Base-by-base conservation (phyloP, 2,113 vertebrate genomes). In the Rhinolophus ferrumequinum region DNA sequence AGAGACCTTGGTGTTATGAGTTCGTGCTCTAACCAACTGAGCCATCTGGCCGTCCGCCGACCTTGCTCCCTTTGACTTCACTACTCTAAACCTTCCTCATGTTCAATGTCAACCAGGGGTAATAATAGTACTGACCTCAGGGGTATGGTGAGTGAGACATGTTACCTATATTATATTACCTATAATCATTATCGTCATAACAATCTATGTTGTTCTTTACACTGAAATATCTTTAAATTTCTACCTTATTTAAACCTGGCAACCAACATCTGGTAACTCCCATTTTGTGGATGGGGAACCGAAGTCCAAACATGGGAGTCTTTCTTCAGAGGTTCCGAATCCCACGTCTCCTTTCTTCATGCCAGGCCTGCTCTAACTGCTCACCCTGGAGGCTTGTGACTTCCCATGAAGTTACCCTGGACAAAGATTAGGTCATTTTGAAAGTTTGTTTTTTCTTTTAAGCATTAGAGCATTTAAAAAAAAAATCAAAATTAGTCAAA, bases 401-500 rank as follows among this genome's bases (percentile, higher is more conserved):
- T 98, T 98, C 98, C 98, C 95, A 98, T 19, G n/a, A 96, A 95
- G 88, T 60, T 96, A 0, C 80, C 93, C 88, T 67, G 77, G 93
- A 97, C 88, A 66, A 73, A 83, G 76, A 97, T 98, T 91, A 98
- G 97, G 75, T 98, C 97, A 98, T 80, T 96, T 96, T 82, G 15
- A 47, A 93, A 58, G 96, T 96, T 72, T 93, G 94, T 76, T 70
- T 95, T 95, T 98, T 97, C 97, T 98, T 98, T 98, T 95, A 80
- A 93, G 97, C 97, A 98, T 83, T 84, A 89, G 56, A 75, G n/a
- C 77, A 72, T 98, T 18, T 15, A 54, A 38, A 88, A 91, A 54
- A 38, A 88, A 91, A 94, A 94, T 97, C 93, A 97, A 97, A 98
- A 98, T 98, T 90, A 98, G 97, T 97, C 98, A 97, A 98, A 98